Percentiles rank a stretch among this genome's conserved stretches.
phyloP scores from a whole-genome alignment of 2,113 vertebrate species.

The Cromileptes altivelis region DNA sequence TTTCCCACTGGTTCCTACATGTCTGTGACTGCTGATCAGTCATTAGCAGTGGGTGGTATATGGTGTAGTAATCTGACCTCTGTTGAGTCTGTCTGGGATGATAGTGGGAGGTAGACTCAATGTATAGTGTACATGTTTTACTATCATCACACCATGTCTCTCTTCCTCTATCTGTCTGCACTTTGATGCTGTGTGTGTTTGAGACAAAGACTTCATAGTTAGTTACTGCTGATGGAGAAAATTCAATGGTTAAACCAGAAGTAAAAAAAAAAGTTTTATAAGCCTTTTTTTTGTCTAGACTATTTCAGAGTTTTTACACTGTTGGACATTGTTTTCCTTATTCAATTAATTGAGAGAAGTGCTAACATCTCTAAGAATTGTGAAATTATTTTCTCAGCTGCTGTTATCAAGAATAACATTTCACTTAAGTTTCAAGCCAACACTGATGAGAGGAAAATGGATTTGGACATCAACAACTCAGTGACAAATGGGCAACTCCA shows the following conservation, averaged over 20 bases:
- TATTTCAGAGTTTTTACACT: background rate
- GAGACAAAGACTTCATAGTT: background rate
- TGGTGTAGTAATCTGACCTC: constrained; percentile 23
- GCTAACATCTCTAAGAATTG: background rate
- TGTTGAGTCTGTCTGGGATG: constrained; percentile 10
- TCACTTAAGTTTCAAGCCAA: background rate
- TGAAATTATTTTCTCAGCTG: background rate
- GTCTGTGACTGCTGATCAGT: constrained; percentile 26
- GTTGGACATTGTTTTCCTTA: background rate
- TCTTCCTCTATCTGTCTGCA: background rate
- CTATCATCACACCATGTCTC: background rate
- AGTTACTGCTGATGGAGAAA: background rate
- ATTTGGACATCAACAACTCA: background rate
- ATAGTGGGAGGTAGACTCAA: background rate
- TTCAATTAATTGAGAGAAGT: background rate
- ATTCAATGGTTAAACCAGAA: background rate
- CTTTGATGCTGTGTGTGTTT: background rate
- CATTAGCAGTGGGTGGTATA: constrained; percentile 34
- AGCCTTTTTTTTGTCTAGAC: background rate
- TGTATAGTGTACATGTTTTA: background rate
- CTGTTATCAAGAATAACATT: background rate
- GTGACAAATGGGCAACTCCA: background rate
- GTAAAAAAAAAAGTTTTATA: background rate
- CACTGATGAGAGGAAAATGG: background rate
- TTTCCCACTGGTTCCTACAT: constrained; percentile 45